Percentiles rank a stretch among this genome's conserved stretches.
Evolutionary conservation across 37 sponge, comb jelly and placozoan genomes (phyloP).

Genomic region (Oopsacas minuta): DNA sequence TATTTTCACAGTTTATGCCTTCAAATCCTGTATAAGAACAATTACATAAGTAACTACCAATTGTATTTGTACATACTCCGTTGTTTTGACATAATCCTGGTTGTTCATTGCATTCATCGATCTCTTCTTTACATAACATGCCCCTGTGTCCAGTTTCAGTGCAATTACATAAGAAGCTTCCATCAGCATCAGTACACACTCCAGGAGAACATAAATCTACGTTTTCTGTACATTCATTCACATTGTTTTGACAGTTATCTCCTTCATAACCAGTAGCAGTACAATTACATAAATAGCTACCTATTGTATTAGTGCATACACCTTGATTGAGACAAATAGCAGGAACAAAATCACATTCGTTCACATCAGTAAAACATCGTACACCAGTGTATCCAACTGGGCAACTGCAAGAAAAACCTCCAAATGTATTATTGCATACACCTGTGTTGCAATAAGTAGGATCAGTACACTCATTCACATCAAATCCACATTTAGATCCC

Average conservation of each 20-base stretch:
- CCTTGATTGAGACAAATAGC: conserved; percentile 20
- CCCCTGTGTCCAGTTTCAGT: neutral
- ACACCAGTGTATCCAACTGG: conserved; percentile 11
- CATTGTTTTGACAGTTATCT: neutral
- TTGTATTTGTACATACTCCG: neutral
- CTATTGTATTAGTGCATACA: conserved; percentile 7
- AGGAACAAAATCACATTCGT: neutral
- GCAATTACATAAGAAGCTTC: neutral
- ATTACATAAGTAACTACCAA: neutral
- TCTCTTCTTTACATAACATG: neutral
- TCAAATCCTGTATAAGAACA: neutral
- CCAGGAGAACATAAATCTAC: neutral
- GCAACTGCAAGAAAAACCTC: conserved; percentile 23
- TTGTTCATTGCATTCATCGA: neutral
- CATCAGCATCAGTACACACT: neutral
- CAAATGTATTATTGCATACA: neutral
- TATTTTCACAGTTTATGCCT: neutral
- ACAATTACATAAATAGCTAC: neutral
- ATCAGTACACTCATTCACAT: conserved; percentile 22
- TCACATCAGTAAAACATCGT: neutral
- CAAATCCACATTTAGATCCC: conserved; percentile 13
- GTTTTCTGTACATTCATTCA: neutral
- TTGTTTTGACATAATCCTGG: neutral
- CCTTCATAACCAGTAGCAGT: neutral
- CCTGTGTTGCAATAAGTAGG: neutral